These are phyloP conservation scores for Drosophila ironensis DNA, from an alignment of 1,140 invertebrate species.

Conservation along the genomic window DNA sequence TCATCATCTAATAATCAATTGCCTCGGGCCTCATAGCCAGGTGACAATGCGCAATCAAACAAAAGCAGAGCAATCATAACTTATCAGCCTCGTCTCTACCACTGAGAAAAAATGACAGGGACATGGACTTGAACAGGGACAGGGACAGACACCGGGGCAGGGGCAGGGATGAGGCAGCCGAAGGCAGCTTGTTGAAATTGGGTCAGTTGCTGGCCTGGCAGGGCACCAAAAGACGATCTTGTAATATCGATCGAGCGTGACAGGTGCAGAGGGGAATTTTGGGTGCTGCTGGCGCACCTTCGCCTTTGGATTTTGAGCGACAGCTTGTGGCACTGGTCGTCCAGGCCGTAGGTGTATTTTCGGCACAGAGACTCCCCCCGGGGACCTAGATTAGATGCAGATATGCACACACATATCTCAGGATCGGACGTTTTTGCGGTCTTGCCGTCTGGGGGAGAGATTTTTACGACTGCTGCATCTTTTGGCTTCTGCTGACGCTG, in stretches of 20 bases:
- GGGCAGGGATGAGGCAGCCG: constrained; percentile 1
- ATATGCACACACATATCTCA: constrained; percentile 22
- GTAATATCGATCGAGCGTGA: constrained; percentile 73
- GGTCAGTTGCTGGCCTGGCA: constrained; percentile 55
- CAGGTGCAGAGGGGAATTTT: constrained; percentile 67
- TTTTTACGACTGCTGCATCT: constrained; percentile 67
- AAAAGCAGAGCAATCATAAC: constrained; percentile 66
- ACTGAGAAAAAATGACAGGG: constrained; percentile 8
- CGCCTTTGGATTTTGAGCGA: constrained; percentile 47
- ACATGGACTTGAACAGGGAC: neutral
- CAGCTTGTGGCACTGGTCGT: constrained; percentile 63
- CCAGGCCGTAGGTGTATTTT: constrained; percentile 37
- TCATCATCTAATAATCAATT: constrained; percentile 43
- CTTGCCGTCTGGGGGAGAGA: constrained; percentile 47
- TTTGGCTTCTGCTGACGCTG: constrained; percentile 51
- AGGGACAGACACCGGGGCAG: neutral
- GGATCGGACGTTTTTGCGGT: constrained; percentile 58
- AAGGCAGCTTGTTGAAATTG: constrained; percentile 52
- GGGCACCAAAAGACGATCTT: constrained; percentile 25
- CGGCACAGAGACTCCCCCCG: constrained; percentile 55
- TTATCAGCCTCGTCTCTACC: constrained; percentile 44
- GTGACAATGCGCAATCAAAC: constrained; percentile 60
- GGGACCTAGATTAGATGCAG: constrained; percentile 72
- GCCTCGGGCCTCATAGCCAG: constrained; percentile 32
- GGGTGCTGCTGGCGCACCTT: constrained; percentile 46